Evolutionary conservation across 2,113 vertebrate species (phyloP), one percentile per base, ranked within the genome.

Genomic region (Tetrax tetrax): DNA sequence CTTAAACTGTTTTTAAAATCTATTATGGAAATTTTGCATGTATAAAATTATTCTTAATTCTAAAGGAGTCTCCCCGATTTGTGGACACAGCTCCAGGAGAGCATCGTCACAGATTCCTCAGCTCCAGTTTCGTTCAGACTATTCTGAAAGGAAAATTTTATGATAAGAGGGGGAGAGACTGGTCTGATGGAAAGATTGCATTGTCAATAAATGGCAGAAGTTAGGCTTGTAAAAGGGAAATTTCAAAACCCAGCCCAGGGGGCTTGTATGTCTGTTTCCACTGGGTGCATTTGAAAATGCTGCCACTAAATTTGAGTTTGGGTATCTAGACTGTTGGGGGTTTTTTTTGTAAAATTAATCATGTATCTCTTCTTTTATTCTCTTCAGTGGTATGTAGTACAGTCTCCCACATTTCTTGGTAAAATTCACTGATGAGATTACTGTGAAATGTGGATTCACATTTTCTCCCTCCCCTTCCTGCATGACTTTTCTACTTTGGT

Each of bases 1-100:
- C 88, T 95, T 96, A 95, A 91, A 93, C 71, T 89, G 91, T 95
- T 95, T 95, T 95, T 65, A 83, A 97, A 95, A 96, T 88, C 87
- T 97, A 14, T 97, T 97, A 95, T n/a, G 88, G 90, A 96, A 95
- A 96, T 90, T 90, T 91, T 94, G 95, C 96, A 94, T 97, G 96
- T 97, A 89, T 88, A 96, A 95, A 94, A 89, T 96, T 96, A 91
- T 94, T 94, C 95, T 90, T 95, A 95, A 96, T 90, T 94, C 82
- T 82, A 87, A 94, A 96, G 96, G 95, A 96, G 87, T 89, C 91
- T 95, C 81, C 89, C 80, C 6, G 10, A 0, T 92, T 79, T 95
- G 65, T 87, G 76, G 92, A 94, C 94, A 83, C 33, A 86, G 90
- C 80, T 96, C 92, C 96, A 96, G 91, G 96, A 97, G 95, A 95